Conservation (phyloP, 2,113 vertebrate genomes). For the Oreocharis arfaki region DNA sequence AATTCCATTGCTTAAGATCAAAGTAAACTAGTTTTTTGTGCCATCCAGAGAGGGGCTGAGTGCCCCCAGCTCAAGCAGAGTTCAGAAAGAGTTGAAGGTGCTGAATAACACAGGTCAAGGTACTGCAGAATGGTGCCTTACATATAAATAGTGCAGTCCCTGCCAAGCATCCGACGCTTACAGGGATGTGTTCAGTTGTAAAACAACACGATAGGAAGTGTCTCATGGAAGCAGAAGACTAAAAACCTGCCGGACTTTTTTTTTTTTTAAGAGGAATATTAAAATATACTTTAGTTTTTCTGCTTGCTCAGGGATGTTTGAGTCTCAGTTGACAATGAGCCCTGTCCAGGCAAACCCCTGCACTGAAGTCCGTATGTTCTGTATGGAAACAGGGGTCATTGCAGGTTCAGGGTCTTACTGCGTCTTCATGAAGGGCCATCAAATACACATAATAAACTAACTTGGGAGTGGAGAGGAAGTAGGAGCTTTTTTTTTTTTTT, state of each 20-base stretch:
- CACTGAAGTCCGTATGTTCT: constrained; percentile 8
- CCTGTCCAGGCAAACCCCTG: not conserved
- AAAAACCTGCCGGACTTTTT: not conserved
- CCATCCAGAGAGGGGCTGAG: not conserved
- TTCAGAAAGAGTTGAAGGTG: not conserved
- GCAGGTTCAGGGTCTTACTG: constrained; percentile 42
- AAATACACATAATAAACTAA: constrained; percentile 47
- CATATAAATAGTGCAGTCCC: not conserved
- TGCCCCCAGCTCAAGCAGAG: not conserved
- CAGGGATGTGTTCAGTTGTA: not conserved
- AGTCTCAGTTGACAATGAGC: not conserved
- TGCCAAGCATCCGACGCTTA: not conserved
- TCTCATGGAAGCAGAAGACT: not conserved
- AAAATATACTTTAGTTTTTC: not conserved
- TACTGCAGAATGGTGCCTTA: not conserved
- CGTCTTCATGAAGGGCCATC: constrained; percentile 20
- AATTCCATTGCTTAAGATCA: not conserved
- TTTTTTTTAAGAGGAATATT: not conserved
- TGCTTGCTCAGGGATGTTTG: not conserved
- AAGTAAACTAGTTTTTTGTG: not conserved
- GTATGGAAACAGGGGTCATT: constrained; percentile 18
- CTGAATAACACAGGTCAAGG: not conserved
- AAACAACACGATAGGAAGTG: not conserved
- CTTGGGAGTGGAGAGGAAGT: constrained; percentile 24
- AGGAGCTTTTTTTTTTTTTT: not conserved